Conservation (phyloP, 2,113 vertebrate genomes). For the Sylvia atricapilla region DNA sequence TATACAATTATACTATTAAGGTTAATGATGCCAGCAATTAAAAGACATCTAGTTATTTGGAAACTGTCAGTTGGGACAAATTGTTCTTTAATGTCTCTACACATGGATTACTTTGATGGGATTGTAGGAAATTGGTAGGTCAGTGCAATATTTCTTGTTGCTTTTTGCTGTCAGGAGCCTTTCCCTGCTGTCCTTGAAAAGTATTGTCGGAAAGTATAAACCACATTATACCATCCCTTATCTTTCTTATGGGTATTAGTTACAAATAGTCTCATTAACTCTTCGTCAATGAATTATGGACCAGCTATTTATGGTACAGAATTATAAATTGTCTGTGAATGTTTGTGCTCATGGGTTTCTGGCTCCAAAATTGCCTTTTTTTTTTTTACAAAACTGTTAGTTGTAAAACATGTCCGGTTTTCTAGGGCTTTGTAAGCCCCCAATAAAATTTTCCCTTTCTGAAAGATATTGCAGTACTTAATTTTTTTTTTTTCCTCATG, state of each 20-base stretch:
- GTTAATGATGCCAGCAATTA: conserved; percentile 86
- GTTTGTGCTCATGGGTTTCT: not conserved
- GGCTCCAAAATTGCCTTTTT: conserved; percentile 24
- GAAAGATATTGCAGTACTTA: not conserved
- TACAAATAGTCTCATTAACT: conserved; percentile 78
- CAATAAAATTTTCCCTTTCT: not conserved
- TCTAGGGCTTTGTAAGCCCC: not conserved
- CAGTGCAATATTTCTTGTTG: conserved; percentile 76
- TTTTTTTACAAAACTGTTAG: not conserved
- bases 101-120: conserved; percentile 75
- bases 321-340: conserved; percentile 68
- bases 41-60: conserved; percentile 78
- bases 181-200: conserved; percentile 72
- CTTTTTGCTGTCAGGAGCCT: conserved; percentile 73
- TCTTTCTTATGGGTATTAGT: conserved; percentile 75
- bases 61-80: conserved; percentile 76
- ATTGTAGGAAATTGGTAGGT: conserved; percentile 72
- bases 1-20: conserved; percentile 74
- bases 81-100: conserved; percentile 73
- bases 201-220: conserved; percentile 59
- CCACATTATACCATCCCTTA: conserved; percentile 67
- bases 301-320: conserved; percentile 65
- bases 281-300: conserved; percentile 68
- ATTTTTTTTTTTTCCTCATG: not conserved
- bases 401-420: not conserved